phyloP scores from a whole-genome alignment of 2,113 vertebrate genomes.

The Azemiops feae region DNA sequence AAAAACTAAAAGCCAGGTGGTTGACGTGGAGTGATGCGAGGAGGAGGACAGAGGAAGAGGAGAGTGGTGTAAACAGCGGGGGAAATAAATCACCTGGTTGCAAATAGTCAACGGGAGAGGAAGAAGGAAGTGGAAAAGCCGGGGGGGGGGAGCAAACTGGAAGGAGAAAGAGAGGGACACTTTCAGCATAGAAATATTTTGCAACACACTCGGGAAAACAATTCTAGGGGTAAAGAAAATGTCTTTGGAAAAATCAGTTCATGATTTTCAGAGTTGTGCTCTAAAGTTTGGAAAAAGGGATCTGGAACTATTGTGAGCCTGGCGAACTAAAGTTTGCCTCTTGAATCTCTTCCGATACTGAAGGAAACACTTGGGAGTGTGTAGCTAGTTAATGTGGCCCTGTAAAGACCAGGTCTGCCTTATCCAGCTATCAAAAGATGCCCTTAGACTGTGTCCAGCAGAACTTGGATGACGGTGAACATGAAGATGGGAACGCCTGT shows the following conservation, averaged over 20 bases:
- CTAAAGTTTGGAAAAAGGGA: background rate
- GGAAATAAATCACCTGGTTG: background rate
- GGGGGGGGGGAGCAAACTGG: background rate
- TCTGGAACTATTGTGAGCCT: background rate
- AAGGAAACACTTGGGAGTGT: background rate
- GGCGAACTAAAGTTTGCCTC: background rate
- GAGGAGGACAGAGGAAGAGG: background rate
- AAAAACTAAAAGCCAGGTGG: background rate
- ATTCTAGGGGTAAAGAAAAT: background rate
- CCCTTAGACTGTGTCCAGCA: fast-evolving
- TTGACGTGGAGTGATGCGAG: background rate
- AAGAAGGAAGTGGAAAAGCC: background rate
- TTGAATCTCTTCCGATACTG: background rate
- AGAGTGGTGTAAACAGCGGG: background rate
- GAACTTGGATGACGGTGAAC: background rate
- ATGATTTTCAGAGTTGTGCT: background rate
- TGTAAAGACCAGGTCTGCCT: background rate
- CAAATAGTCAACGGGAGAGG: background rate
- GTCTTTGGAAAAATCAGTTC: background rate
- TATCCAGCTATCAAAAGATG: background rate
- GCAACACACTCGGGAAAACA: background rate
- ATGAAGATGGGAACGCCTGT: background rate
- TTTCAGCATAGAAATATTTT: background rate
- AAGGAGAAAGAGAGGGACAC: background rate
- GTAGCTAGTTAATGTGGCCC: background rate